Conservation (phyloP, 2,888 invertebrate species). For the Drosophila rubida region DNA sequence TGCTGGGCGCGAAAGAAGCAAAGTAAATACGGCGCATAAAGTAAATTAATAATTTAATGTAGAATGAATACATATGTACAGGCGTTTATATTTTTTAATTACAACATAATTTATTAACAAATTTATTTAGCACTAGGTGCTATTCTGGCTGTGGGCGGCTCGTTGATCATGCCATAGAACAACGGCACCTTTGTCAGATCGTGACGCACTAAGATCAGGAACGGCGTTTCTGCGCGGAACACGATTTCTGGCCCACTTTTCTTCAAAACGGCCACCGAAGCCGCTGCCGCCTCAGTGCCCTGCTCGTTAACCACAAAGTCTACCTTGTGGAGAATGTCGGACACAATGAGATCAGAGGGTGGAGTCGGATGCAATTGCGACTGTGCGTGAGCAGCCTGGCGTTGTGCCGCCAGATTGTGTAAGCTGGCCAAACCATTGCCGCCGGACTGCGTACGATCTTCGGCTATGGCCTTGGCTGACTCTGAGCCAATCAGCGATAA, state of each 20-base stretch:
- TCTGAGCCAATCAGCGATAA: conserved; percentile 87
- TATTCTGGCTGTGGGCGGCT: conserved; percentile 83
- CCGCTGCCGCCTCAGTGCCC: conserved; percentile 89
- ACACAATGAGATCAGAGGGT: conserved; percentile 85
- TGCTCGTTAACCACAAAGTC: conserved; percentile 87
- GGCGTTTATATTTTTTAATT: conserved; percentile 3
- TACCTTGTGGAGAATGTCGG: conserved; percentile 88
- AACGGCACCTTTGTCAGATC: conserved; percentile 87
- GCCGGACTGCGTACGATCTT: neutral
- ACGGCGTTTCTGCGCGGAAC: conserved; percentile 88
- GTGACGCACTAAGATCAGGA: conserved; percentile 89
- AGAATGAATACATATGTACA: neutral
- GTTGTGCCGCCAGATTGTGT: conserved; percentile 87
- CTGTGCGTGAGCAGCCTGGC: conserved; percentile 86
- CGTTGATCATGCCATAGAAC: conserved; percentile 89
- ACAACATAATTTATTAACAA: conserved; percentile 25
- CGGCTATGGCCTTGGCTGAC: neutral
- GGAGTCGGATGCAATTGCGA: conserved; percentile 60
- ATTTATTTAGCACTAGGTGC: neutral
- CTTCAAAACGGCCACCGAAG: conserved; percentile 86
- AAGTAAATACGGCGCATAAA: neutral
- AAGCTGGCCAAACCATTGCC: conserved; percentile 43
- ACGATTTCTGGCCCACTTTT: conserved; percentile 86
- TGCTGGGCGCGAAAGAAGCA: neutral
- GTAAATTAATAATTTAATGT: neutral